phyloP scores from a whole-genome alignment of 2,888 invertebrate species.

The Corbicula japonica region DNA sequence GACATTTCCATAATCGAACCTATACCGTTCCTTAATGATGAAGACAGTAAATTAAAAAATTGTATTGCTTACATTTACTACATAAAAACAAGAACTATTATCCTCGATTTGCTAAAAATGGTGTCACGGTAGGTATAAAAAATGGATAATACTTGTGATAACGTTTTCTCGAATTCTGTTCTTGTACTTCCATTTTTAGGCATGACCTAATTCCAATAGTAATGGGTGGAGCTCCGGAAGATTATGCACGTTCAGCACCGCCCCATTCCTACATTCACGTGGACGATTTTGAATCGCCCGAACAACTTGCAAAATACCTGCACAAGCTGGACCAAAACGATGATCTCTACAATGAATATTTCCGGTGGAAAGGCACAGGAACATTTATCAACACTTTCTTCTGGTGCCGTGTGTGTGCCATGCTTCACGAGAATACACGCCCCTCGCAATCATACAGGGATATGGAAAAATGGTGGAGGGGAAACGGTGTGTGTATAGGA shows the following conservation, averaged over 20 bases:
- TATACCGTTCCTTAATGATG: too few relatives aligned
- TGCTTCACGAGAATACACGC: constrained; percentile 80
- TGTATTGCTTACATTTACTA: too few relatives aligned
- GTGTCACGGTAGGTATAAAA: too few relatives aligned
- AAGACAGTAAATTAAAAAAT: too few relatives aligned
- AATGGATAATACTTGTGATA: too few relatives aligned
- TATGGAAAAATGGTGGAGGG: constrained; percentile 97
- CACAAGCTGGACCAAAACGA: constrained; percentile 95
- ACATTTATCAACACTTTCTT: constrained; percentile 98
- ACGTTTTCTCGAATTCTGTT: too few relatives aligned
- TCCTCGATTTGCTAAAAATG: too few relatives aligned
- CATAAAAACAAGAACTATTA: too few relatives aligned
- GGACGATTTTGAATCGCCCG: constrained; percentile 96
- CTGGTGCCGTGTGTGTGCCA: constrained; percentile 95
- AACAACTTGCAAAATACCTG: constrained; percentile 95
- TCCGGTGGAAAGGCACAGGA: constrained; percentile 97
- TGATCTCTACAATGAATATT: constrained; percentile 96
- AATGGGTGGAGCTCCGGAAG: constrained; percentile 97
- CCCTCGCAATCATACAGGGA: constrained; percentile 89
- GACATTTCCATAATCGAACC: too few relatives aligned
- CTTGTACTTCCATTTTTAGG: constrained; percentile 88
- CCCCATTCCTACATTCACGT: constrained; percentile 98
- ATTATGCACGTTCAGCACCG: constrained; percentile 95
- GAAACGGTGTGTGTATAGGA: constrained; percentile 79
- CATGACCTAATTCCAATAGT: constrained; percentile 96